These are phyloP conservation scores for Lepisosteus osseus DNA, from an alignment of 2,113 vertebrate species.

Conservation along the genomic window DNA sequence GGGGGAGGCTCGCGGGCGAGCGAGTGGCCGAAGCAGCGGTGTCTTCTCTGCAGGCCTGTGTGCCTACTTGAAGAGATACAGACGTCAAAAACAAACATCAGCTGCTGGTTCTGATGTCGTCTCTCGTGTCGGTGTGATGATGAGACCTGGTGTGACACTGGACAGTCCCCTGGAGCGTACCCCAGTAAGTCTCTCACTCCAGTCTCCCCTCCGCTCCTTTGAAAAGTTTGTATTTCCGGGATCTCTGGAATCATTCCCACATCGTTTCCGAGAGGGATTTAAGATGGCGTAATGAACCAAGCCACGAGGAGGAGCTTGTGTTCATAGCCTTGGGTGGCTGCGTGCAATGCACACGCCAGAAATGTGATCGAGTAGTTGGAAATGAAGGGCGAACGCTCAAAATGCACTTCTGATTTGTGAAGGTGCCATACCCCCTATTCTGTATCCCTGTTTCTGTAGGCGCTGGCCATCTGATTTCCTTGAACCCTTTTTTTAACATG, in stretches of 20 bases:
- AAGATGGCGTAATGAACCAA: neutral
- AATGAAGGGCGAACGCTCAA: neutral
- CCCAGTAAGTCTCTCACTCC: neutral
- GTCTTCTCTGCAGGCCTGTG: too few species aligned
- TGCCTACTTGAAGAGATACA: too few species aligned
- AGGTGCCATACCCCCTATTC: neutral
- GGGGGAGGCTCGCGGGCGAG: neutral
- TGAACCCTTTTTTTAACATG: slow-evolving; percentile 6
- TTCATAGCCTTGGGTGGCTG: neutral
- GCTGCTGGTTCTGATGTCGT: too few species aligned
- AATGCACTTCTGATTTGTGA: slow-evolving; percentile 1
- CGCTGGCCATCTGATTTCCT: slow-evolving; percentile 12
- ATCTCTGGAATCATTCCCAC: slow-evolving; percentile 6
- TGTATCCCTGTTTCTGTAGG: slow-evolving; percentile 4
- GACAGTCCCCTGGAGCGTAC: neutral
- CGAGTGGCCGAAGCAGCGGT: too few species aligned
- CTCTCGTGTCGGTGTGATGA: too few species aligned
- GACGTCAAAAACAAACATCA: too few species aligned
- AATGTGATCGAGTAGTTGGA: neutral
- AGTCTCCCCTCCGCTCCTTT: neutral
- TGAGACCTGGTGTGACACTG: too few species aligned
- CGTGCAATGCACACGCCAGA: neutral
- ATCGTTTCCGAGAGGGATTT: neutral
- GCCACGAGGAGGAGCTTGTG: neutral
- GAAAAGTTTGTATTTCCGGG: neutral